phyloP scores from a whole-genome alignment of 2,888 invertebrate genomes.

The Ochropleura plecta region DNA sequence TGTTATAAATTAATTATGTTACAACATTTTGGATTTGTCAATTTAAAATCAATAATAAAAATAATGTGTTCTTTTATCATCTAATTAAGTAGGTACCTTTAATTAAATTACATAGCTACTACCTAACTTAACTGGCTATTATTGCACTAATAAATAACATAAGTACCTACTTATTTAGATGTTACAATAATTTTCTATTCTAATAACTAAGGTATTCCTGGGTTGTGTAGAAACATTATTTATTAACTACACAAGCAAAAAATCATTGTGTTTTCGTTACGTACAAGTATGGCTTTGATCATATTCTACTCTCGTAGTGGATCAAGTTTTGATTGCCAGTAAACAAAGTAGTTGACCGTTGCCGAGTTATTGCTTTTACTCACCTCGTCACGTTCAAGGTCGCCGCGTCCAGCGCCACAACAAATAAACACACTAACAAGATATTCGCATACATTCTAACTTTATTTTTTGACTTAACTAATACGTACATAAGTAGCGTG shows the following conservation, averaged over 20 bases:
- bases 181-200: too few relatives aligned
- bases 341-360: conserved; percentile 11
- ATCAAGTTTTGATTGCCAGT: conserved; percentile 10
- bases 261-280: neutral
- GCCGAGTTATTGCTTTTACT: conserved; percentile 55
- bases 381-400: conserved; percentile 71
- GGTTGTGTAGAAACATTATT: too few relatives aligned
- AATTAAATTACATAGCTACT: too few relatives aligned
- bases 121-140: too few relatives aligned
- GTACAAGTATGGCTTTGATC: neutral
- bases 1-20: neutral
- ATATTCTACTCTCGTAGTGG: neutral
- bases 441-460: conserved; percentile 50
- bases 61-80: too few relatives aligned
- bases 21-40: neutral
- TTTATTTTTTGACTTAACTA: conserved; percentile 7
- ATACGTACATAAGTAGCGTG: conserved; percentile 55
- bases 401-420: conserved; percentile 64
- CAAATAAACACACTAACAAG: conserved; percentile 55
- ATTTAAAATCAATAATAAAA: too few relatives aligned
- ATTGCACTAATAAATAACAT: too few relatives aligned
- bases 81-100: too few relatives aligned
- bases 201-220: too few relatives aligned
- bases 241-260: too few relatives aligned
- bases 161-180: too few relatives aligned